Evolutionary conservation across 2,797 vertebrate genomes (phyloP), one percentile per base, ranked within the genome.

Genomic region (Vultur gryphus): DNA sequence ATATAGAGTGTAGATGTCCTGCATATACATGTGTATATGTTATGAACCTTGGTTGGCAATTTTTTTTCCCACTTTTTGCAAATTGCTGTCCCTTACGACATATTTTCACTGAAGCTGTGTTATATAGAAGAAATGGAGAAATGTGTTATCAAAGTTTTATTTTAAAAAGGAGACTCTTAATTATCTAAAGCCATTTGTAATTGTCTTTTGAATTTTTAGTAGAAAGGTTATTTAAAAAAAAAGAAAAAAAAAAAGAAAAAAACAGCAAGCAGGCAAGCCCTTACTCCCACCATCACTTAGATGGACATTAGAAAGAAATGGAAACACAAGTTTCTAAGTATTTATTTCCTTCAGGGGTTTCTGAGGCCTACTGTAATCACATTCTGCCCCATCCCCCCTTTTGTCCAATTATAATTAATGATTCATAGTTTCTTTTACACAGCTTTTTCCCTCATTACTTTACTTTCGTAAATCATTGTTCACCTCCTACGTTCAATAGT

Each of bases 21-120:
- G 95, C 98, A 98, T 97, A 98, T 98, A 98, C 98, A 97, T 95
- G 83, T 97, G 97, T 98, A 98, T 97, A 98, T 98, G 98, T 97
- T 95, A 94, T 25, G 24, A 97, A 93, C 96, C 95, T 97, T 96
- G 96, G 97, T 97, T 97, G 97, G 96, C 95, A 96, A 79, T 80
- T 98, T 80, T 84, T 84, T 61, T 31, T 89, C 96, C 95, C 44
- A 94, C 93, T 96, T 97, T 97, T 97, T 96, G 96, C 98, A 97
- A 98, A 98, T 97, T 97, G 95, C 97, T 97, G 88, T 97, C 97
- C 97, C 92, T 97, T 97, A 90, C 83, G 96, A 95, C 97, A 89
- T 97, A 94, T 88, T 96, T 93, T 96, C 95, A 94, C 96, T 96
- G 96, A 97, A 90, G 59, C 96, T 96, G 94, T 95, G 92, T 97